phyloP scores from a whole-genome alignment of 2,888 invertebrate genomes.

The Cistogaster globosa region DNA sequence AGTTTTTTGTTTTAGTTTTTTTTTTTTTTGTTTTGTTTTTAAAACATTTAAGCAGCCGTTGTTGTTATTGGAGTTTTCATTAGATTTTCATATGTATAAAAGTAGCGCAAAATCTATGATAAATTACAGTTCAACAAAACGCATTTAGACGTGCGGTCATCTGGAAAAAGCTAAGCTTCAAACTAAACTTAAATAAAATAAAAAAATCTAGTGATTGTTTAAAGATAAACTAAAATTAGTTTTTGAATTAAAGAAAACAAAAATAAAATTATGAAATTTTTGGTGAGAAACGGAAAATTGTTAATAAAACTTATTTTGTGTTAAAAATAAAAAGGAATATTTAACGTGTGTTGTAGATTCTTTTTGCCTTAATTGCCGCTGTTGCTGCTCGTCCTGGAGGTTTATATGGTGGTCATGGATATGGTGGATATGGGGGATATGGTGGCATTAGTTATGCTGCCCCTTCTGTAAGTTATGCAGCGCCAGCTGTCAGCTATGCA shows the following conservation, averaged over 20 bases:
- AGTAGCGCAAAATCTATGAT: constrained; percentile 68
- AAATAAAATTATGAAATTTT: constrained; percentile 59
- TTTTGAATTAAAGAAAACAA: neutral
- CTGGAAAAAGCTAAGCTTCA: constrained; percentile 33
- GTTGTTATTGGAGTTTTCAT: constrained; percentile 33
- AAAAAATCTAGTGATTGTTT: constrained; percentile 5
- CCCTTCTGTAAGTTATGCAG: constrained; percentile 75
- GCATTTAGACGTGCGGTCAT: constrained; percentile 60
- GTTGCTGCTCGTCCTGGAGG: constrained; percentile 78
- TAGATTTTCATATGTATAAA: constrained; percentile 64
- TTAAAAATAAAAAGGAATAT: neutral
- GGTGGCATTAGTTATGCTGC: constrained; percentile 72
- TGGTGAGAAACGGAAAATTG: constrained; percentile 47
- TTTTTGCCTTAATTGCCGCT: constrained; percentile 74
- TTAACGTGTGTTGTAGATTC: constrained; percentile 75
- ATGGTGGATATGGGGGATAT: constrained; percentile 58
- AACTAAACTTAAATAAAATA: constrained; percentile 12
- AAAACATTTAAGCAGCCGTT: constrained; percentile 20
- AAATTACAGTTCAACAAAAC: constrained; percentile 63
- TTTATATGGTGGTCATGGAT: constrained; percentile 74
- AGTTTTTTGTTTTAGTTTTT: constrained; percentile 23
- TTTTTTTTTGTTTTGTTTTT: constrained; percentile 49
- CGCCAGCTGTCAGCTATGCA: constrained; percentile 75
- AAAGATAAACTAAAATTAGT: neutral
- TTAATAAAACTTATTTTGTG: neutral